Conservation (phyloP, 2,113 vertebrate genomes). For the Symphodus melops region DNA sequence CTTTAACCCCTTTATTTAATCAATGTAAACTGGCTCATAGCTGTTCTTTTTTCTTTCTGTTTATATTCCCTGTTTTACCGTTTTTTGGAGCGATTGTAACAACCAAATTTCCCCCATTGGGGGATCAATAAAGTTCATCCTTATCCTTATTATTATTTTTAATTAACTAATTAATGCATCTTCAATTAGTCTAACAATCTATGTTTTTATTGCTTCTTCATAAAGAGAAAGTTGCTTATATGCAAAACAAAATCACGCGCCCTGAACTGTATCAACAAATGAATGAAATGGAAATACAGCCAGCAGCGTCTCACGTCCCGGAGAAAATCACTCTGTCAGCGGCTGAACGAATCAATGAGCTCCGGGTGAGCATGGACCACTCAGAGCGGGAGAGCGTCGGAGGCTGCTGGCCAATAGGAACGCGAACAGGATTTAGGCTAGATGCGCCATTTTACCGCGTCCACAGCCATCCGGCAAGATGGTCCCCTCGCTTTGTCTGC, state of each 20-base stretch:
- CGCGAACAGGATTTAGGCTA: conserved; percentile 75
- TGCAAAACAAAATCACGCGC: conserved; percentile 33
- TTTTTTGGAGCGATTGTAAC: too few relatives aligned
- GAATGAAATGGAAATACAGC: conserved; percentile 11
- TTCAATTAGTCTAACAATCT: too few relatives aligned
- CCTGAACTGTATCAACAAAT: conserved; percentile 20
- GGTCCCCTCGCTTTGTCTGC: conserved; percentile 87
- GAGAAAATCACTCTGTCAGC: conserved; percentile 8
- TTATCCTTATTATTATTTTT: too few relatives aligned
- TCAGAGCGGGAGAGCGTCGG: conserved; percentile 37
- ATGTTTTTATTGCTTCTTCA: too few relatives aligned
- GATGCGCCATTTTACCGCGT: conserved; percentile 89
- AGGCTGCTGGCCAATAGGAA: conserved; percentile 79
- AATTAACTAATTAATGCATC: too few relatives aligned
- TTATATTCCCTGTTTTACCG: too few relatives aligned
- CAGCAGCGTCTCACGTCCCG: conserved; percentile 5
- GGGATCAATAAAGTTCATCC: too few relatives aligned
- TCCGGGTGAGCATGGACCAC: conserved; percentile 20
- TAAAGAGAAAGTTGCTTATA: neutral
- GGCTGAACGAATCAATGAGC: conserved; percentile 25
- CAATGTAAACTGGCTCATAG: too few relatives aligned
- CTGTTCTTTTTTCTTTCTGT: too few relatives aligned
- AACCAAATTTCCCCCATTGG: too few relatives aligned
- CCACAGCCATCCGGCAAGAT: conserved; percentile 89
- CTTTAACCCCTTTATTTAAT: too few relatives aligned